Conservation (phyloP, 1,140 invertebrate species). For the Zaprionus taronus region DNA sequence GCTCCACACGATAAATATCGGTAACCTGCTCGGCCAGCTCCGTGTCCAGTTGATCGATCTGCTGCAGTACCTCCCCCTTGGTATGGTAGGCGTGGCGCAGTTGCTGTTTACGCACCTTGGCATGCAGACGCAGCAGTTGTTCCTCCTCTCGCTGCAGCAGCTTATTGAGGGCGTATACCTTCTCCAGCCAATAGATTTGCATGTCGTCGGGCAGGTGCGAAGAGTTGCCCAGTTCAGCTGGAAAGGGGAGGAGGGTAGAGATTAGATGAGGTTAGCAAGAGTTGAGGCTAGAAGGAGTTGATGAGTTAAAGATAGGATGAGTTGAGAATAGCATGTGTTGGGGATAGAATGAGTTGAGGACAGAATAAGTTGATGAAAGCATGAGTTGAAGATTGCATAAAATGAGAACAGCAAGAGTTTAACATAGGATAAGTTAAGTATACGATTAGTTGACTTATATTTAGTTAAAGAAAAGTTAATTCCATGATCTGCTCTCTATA, state of each 20-base stretch:
- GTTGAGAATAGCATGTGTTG: no score
- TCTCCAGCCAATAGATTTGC: conserved; percentile 89
- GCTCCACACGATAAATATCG: conserved; percentile 88
- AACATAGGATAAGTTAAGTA: no score
- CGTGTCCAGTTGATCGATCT: conserved; percentile 85
- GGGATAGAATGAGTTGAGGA: no score
- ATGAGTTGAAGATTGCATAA: no score
- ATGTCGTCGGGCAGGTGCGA: conserved; percentile 62
- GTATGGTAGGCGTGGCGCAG: conserved; percentile 86
- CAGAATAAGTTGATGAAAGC: no score
- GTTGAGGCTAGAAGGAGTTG: no score
- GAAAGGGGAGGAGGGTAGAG: not conserved
- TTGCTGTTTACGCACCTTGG: conserved; percentile 88
- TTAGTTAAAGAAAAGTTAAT: not conserved
- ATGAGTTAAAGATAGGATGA: no score
- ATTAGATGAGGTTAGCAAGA: not conserved
- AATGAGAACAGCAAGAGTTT: no score
- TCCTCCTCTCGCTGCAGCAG: conserved; percentile 89
- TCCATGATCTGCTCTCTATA: not conserved
- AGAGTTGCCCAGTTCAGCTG: not conserved
- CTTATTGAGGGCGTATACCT: conserved; percentile 89
- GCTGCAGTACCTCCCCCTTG: conserved; percentile 82
- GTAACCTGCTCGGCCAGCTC: conserved; percentile 85
- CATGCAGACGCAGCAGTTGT: conserved; percentile 87
- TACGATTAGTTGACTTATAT: no score